A percentile compares a stretch with the other conserved stretches of the same genome.
phyloP scores from a whole-genome alignment of 2,797 vertebrate genomes.

The Lepilemur ruficaudatus region DNA sequence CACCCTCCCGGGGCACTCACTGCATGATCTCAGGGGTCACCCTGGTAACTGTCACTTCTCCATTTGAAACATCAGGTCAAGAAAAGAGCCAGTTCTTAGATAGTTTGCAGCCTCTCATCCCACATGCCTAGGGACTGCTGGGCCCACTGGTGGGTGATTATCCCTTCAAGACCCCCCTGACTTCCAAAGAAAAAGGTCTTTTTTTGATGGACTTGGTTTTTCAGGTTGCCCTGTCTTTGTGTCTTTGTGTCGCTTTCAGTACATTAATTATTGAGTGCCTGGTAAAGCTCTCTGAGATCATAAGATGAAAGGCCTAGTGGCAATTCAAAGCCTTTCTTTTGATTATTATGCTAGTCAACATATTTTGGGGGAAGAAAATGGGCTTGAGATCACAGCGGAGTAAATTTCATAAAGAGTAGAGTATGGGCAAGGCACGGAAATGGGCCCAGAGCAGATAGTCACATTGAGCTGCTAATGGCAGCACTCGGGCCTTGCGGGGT shows the following conservation, averaged over 20 bases:
- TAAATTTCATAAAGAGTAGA: slow-evolving; percentile 49
- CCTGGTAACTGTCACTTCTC: neutral
- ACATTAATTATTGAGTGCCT: slow-evolving; percentile 52
- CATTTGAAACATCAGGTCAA: slow-evolving; percentile 22
- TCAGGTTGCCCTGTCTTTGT: neutral
- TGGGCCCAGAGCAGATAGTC: neutral
- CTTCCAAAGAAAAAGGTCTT: neutral
- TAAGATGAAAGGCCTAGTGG: slow-evolving; percentile 54
- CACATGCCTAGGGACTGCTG: neutral
- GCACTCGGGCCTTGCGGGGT: neutral
- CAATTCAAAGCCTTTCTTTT: slow-evolving; percentile 75
- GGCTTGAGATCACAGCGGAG: slow-evolving; percentile 60
- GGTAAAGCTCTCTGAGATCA: slow-evolving; percentile 54
- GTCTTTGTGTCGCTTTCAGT: slow-evolving; percentile 55
- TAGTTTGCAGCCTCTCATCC: neutral
- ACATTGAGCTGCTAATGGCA: neutral
- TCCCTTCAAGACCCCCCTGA: neutral
- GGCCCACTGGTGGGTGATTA: neutral
- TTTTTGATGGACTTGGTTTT: slow-evolving; percentile 25
- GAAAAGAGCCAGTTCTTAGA: slow-evolving; percentile 3
- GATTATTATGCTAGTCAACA: slow-evolving; percentile 72
- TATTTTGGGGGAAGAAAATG: slow-evolving; percentile 56
- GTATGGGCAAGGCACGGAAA: slow-evolving; percentile 7
- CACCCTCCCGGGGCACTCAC: neutral
- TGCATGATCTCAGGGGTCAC: neutral